Evolutionary conservation across 2,888 invertebrate genomes (phyloP).

Genomic region (Aspidiotus rigidus): DNA sequence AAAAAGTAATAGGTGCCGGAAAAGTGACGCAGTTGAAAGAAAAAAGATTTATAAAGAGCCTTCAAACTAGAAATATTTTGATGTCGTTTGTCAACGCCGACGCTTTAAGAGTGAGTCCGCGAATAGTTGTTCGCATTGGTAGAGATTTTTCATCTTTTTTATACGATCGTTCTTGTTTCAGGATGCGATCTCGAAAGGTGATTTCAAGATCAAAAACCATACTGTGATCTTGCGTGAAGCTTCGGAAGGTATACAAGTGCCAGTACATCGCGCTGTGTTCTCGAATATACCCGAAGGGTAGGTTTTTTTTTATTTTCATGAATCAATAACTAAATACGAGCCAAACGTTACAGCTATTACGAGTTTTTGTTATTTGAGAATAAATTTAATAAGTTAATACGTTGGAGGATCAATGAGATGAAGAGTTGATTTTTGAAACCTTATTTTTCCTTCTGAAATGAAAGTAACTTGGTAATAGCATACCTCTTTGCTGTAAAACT

Average conservation of each 20-base stretch:
- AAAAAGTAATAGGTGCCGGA: slow-evolving; percentile 1
- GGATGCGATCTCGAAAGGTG: slow-evolving; percentile 11
- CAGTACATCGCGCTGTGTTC: slow-evolving; percentile 4
- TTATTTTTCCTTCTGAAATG: too few species aligned
- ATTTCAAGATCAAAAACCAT: not conserved
- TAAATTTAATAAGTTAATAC: too few species aligned
- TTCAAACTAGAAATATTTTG: slow-evolving; percentile 6
- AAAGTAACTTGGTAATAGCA: too few species aligned
- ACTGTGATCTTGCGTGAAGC: slow-evolving; percentile 16
- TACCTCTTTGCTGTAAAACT: too few species aligned
- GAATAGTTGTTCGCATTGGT: not conserved
- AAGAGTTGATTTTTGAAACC: too few species aligned
- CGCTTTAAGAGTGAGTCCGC: not conserved
- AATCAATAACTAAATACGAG: too few species aligned
- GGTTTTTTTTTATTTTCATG: not conserved
- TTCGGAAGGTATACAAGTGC: slow-evolving; percentile 8
- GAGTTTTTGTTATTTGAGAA: too few species aligned
- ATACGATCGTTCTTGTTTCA: slow-evolving; percentile 5
- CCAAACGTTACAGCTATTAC: too few species aligned
- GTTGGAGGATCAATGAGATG: too few species aligned
- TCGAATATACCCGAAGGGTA: slow-evolving; percentile 19
- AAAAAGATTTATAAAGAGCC: not conserved
- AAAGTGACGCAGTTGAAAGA: not conserved
- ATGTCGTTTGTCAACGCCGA: slow-evolving; percentile 3
- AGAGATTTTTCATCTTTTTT: not conserved